Conservation (phyloP, 2,797 vertebrate species). For the Tenualosa ilisha region DNA sequence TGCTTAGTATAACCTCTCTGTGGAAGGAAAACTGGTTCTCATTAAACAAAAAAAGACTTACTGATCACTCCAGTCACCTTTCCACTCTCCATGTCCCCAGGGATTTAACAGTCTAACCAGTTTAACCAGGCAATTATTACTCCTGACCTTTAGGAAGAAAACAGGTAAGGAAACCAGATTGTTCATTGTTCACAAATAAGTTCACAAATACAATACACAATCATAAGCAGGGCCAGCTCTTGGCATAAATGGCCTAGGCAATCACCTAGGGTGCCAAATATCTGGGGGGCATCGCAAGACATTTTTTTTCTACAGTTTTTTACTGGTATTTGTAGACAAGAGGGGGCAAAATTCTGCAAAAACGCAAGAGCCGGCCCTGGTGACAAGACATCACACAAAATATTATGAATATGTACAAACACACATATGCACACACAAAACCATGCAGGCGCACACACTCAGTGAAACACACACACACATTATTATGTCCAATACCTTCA, state of each 20-base stretch:
- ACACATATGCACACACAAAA: background rate
- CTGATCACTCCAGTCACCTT: slow-evolving; percentile 84
- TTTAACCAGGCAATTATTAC: slow-evolving; percentile 61
- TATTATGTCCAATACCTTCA: background rate
- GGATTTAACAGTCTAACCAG: slow-evolving; percentile 83
- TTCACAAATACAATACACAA: background rate
- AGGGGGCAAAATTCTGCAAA: too few relatives aligned
- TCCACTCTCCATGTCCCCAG: slow-evolving; percentile 83
- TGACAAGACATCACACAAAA: background rate
- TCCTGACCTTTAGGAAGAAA: slow-evolving; percentile 66
- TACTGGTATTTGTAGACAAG: too few relatives aligned
- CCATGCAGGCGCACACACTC: background rate
- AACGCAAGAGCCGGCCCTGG: too few relatives aligned
- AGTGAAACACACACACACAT: background rate
- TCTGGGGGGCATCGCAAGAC: too few relatives aligned
- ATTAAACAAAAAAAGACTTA: slow-evolving; percentile 50
- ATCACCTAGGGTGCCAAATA: too few relatives aligned
- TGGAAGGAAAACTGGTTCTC: too few relatives aligned
- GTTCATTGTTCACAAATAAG: background rate
- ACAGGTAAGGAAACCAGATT: background rate
- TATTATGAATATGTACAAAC: background rate
- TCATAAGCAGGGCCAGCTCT: background rate
- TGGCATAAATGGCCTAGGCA: too few relatives aligned
- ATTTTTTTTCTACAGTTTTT: too few relatives aligned
- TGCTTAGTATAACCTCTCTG: background rate